These are phyloP conservation scores for Palaemon carinicauda DNA, from an alignment of 1,140 invertebrate species.

Conservation along the genomic window DNA sequence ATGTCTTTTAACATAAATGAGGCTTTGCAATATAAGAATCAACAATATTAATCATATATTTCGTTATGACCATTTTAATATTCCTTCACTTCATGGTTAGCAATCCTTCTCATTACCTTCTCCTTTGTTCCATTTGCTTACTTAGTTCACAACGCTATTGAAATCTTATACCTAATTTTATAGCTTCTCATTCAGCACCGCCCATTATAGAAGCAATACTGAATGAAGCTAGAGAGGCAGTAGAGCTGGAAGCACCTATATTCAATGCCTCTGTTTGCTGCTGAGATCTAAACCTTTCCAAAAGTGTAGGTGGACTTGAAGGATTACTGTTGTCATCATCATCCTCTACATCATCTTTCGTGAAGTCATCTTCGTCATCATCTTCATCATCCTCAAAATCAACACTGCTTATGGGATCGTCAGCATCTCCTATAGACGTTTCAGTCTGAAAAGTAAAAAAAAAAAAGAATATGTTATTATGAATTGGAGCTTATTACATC, in stretches of 20 bases:
- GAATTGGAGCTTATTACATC: too few species aligned
- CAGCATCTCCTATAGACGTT: background rate
- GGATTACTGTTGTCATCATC: slow-evolving; percentile 44
- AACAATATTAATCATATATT: too few species aligned
- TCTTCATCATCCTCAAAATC: slow-evolving; percentile 17
- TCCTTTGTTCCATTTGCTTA: background rate
- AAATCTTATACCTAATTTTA: background rate
- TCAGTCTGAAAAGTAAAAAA: slow-evolving; percentile 13
- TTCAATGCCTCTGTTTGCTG: slow-evolving; percentile 29
- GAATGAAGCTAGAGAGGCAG: slow-evolving; percentile 40
- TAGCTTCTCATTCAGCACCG: background rate
- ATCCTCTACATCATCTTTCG: slow-evolving; percentile 2
- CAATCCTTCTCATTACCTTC: background rate
- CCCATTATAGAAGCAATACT: slow-evolving; percentile 47
- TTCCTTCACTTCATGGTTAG: background rate
- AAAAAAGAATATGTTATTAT: too few species aligned
- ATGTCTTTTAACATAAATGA: too few species aligned
- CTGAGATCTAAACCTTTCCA: slow-evolving; percentile 17
- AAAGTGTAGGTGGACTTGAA: slow-evolving; percentile 37
- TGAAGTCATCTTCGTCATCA: slow-evolving; percentile 29
- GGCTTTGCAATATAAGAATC: too few species aligned
- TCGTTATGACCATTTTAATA: background rate
- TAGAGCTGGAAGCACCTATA: slow-evolving; percentile 35
- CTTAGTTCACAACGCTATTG: background rate
- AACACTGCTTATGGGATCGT: background rate